A percentile compares a stretch with the other conserved stretches of the same genome.
Evolutionary conservation across 1,140 invertebrate genomes (phyloP).

Genomic region (Nixonia krombeini): DNA sequence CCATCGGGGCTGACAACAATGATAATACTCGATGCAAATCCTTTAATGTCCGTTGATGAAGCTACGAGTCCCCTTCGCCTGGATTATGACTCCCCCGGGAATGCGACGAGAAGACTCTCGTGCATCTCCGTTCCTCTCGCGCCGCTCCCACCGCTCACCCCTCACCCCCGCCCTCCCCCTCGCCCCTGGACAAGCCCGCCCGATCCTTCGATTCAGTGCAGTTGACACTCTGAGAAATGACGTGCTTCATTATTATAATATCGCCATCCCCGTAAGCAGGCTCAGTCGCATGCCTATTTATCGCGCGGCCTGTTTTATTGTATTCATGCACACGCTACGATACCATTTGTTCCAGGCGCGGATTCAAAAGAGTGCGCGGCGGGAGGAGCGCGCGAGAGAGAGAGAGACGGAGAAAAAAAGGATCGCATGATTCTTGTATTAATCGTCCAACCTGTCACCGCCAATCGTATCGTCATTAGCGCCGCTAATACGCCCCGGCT

Average conservation of each 20-base stretch:
- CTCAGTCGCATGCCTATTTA: constrained; percentile 39
- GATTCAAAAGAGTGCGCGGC: constrained; percentile 36
- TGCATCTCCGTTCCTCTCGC: constrained; percentile 19
- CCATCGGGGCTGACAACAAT: constrained; percentile 55
- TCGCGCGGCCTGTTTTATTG: constrained; percentile 51
- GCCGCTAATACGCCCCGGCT: constrained; percentile 23
- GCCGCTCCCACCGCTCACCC: not conserved
- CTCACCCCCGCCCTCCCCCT: constrained; percentile 25
- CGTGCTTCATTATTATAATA: constrained; percentile 66
- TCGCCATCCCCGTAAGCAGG: constrained; percentile 31
- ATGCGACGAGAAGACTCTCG: constrained; percentile 52
- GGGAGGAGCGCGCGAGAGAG: no score
- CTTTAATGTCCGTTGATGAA: constrained; percentile 71
- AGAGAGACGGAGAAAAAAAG: constrained; percentile 11
- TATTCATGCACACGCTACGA: constrained; percentile 59
- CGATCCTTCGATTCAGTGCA: constrained; percentile 65
- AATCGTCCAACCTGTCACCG: constrained; percentile 47
- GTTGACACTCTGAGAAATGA: constrained; percentile 72
- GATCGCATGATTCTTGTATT: constrained; percentile 39
- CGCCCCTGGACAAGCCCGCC: constrained; percentile 55
- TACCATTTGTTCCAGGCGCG: constrained; percentile 57
- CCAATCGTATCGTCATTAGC: constrained; percentile 48
- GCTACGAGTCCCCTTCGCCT: constrained; percentile 50
- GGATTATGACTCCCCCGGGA: constrained; percentile 62
- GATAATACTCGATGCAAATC: constrained; percentile 71